Evolutionary conservation across 2,113 vertebrate species (phyloP).

Genomic region (Ictalurus punctatus): DNA sequence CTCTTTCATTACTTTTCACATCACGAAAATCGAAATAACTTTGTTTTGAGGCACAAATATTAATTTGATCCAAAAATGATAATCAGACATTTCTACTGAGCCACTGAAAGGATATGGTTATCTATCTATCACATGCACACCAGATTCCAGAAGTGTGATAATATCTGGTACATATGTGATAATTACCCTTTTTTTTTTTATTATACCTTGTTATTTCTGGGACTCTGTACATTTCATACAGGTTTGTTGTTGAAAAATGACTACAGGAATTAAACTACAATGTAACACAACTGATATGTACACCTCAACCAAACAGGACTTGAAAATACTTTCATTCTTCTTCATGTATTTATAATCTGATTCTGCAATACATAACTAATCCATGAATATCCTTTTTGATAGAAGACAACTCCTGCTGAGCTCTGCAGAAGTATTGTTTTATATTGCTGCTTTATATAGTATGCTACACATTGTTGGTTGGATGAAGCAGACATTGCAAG

Average conservation of each 20-base stretch:
- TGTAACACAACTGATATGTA: not conserved
- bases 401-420: not conserved
- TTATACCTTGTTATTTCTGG: not conserved
- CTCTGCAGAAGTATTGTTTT: not conserved
- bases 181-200: not conserved
- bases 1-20: conserved; percentile 10
- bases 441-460: not conserved
- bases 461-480: not conserved
- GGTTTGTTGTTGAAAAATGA: not conserved
- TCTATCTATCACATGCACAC: not conserved
- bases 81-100: not conserved
- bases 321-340: not conserved
- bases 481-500: not conserved
- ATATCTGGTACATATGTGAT: not conserved
- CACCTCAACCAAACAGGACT: not conserved
- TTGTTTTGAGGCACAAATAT: not conserved
- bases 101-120: not conserved
- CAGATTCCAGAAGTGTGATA: not conserved
- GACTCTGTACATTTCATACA: not conserved
- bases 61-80: not conserved
- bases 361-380: not conserved
- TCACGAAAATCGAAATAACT: not conserved
- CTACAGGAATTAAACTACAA: not conserved
- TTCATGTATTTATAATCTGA: not conserved
- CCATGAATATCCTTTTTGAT: not conserved